Evolutionary conservation across 2,888 invertebrate genomes (phyloP).

Genomic region (Periphyllus acericola): DNA sequence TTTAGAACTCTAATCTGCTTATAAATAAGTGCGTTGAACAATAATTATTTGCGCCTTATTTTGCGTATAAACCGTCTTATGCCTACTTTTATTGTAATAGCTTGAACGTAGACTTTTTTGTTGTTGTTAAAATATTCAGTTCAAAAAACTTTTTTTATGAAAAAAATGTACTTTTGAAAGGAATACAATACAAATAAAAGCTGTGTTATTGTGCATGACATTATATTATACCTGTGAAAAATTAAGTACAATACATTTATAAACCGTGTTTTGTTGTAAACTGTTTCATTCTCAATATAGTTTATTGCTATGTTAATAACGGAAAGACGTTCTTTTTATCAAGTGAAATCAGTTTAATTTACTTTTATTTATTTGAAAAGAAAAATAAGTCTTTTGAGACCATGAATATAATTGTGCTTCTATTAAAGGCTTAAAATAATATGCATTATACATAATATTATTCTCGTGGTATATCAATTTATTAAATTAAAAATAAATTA

Average conservation of each 20-base stretch:
- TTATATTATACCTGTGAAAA: constrained; percentile 28
- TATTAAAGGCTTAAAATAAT: no score
- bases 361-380: background rate
- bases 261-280: constrained; percentile 19
- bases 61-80: background rate
- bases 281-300: constrained; percentile 15
- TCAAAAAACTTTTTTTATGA: background rate
- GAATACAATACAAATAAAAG: constrained; percentile 13
- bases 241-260: constrained; percentile 14
- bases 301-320: background rate
- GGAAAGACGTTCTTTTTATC: background rate
- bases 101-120: background rate
- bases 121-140: background rate
- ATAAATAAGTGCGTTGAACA: background rate
- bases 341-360: background rate
- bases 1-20: background rate
- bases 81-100: background rate
- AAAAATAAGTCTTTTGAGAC: no score
- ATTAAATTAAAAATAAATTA: no score
- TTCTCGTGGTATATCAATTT: no score
- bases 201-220: background rate
- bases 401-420: no score
- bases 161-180: background rate
- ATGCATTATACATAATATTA: no score
- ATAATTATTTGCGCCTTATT: background rate